Conservation (phyloP, 2,113 vertebrate genomes). For the Sus scrofa region T2T-Sscrofa CM000812.6:185139001-185139500, state of each 20-base stretch:
- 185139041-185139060: background rate
- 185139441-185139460: background rate
- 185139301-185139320: background rate
- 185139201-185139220: accelerated
- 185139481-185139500: background rate
- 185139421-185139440: background rate
- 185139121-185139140: background rate
- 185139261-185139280: background rate
- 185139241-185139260: background rate
- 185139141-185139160: background rate
- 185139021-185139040: background rate
- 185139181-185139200: no score
- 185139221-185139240: background rate
- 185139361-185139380: background rate
- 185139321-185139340: background rate
- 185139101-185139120: background rate
- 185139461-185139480: background rate
- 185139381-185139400: background rate
- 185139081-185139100: background rate
- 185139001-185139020: background rate
- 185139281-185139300: background rate
- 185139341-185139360: background rate
- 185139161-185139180: background rate
- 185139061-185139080: background rate
- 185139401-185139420: background rate